Conservation (phyloP, 2,113 vertebrate species). For the Odocoileus virginianus region DNA sequence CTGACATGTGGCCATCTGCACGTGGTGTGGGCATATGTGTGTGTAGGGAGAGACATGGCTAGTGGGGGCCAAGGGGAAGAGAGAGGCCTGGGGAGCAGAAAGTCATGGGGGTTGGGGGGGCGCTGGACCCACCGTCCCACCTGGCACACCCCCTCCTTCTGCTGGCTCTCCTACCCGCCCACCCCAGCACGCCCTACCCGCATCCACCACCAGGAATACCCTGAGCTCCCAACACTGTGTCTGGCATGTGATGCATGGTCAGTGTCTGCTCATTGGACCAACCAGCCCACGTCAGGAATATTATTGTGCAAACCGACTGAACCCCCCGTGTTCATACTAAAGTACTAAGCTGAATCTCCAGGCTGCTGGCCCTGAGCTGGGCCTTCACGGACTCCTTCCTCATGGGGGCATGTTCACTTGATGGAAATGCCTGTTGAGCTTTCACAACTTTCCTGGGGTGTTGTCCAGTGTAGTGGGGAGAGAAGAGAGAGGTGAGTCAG, state of each 20-base stretch:
- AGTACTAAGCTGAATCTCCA: background rate
- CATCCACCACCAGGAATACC: background rate
- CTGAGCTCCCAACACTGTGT: fast-evolving
- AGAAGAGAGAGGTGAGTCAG: too few relatives aligned
- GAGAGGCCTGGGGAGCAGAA: background rate
- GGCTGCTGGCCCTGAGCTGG: background rate
- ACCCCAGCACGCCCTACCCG: background rate
- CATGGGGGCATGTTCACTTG: background rate
- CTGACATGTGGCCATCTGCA: fast-evolving
- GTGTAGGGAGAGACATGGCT: fast-evolving
- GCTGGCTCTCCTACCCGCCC: background rate
- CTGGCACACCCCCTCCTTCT: background rate
- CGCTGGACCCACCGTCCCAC: fast-evolving
- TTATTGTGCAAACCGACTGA: background rate
- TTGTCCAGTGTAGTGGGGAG: background rate
- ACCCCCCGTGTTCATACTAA: fast-evolving
- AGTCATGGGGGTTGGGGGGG: background rate
- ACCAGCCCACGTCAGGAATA: background rate
- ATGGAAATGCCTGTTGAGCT: too few relatives aligned
- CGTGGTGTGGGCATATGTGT: fast-evolving
- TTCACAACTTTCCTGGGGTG: background rate
- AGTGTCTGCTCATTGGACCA: background rate
- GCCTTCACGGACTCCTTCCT: background rate
- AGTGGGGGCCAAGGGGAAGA: background rate
- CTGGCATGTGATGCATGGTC: background rate